Evolutionary conservation across 2,888 invertebrate genomes (phyloP).

Genomic region (Synanthedon tipuliformis): DNA sequence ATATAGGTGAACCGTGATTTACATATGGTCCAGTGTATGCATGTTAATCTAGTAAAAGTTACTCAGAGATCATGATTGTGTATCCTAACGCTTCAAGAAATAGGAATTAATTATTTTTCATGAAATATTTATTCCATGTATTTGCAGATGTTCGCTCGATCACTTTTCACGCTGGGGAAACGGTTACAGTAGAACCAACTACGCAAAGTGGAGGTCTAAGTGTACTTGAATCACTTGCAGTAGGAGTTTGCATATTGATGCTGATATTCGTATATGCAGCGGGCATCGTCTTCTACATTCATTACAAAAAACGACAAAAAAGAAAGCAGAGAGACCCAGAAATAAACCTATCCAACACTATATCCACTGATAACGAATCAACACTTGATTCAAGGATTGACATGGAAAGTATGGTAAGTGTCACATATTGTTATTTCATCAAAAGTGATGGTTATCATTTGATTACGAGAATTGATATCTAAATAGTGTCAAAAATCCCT

Average conservation of each 20-base stretch:
- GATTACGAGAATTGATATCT: neutral
- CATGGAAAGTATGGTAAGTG: constrained; percentile 55
- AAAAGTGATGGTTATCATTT: neutral
- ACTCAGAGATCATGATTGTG: neutral
- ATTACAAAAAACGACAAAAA: constrained; percentile 76
- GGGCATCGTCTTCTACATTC: constrained; percentile 84
- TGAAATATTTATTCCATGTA: too few species aligned
- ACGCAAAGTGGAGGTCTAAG: constrained; percentile 73
- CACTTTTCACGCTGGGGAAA: constrained; percentile 76
- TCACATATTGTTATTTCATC: neutral
- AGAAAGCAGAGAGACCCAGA: constrained; percentile 60
- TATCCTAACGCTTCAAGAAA: too few species aligned
- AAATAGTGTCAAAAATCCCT: too few species aligned
- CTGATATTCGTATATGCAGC: constrained; percentile 85
- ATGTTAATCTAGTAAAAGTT: too few species aligned
- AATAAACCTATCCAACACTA: constrained; percentile 36
- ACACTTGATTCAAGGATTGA: constrained; percentile 46
- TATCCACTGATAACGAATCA: constrained; percentile 47
- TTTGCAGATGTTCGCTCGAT: constrained; percentile 81
- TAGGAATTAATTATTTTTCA: too few species aligned
- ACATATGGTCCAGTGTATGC: too few species aligned
- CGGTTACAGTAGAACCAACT: constrained; percentile 57
- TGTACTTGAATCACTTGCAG: constrained; percentile 82
- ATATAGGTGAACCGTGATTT: neutral
- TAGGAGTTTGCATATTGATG: constrained; percentile 82